These are phyloP conservation scores for Acipenser oxyrinchus DNA, from an alignment of 2,797 vertebrate genomes.

Conservation along the genomic window DNA sequence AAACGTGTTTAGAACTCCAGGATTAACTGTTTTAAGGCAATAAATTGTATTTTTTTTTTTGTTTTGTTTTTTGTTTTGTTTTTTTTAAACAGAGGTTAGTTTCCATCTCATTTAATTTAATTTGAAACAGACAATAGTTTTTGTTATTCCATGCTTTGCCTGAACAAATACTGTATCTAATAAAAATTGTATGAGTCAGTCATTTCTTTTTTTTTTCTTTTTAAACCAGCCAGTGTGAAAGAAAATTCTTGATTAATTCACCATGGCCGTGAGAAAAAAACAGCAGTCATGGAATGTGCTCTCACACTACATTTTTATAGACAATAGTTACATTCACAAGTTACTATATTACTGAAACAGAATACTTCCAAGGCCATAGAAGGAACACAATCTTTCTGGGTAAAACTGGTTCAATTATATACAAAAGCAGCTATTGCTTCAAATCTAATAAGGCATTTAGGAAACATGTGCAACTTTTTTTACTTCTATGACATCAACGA, in stretches of 20 bases:
- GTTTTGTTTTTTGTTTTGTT: no score
- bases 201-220: neutral
- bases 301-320: neutral
- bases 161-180: no score
- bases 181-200: no score
- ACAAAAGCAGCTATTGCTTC: slow-evolving; percentile 21
- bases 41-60: no score
- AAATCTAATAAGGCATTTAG: slow-evolving; percentile 23
- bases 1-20: no score
- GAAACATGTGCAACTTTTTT: no score
- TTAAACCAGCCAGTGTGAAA: neutral
- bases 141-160: no score
- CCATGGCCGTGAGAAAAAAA: slow-evolving; percentile 8
- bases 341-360: slow-evolving; percentile 17
- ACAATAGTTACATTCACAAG: slow-evolving; percentile 13
- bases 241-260: slow-evolving; percentile 10
- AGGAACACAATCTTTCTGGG: slow-evolving; percentile 7
- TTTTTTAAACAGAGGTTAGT: no score
- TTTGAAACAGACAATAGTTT: no score
- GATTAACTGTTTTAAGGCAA: no score
- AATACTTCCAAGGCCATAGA: slow-evolving; percentile 10
- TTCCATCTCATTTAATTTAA: no score
- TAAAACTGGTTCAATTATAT: slow-evolving; percentile 8
- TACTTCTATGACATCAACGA: no score
- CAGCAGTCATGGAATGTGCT: slow-evolving; percentile 8